phyloP scores from a whole-genome alignment of 2,797 vertebrate species.

The Tiaroga cobitis region DNA sequence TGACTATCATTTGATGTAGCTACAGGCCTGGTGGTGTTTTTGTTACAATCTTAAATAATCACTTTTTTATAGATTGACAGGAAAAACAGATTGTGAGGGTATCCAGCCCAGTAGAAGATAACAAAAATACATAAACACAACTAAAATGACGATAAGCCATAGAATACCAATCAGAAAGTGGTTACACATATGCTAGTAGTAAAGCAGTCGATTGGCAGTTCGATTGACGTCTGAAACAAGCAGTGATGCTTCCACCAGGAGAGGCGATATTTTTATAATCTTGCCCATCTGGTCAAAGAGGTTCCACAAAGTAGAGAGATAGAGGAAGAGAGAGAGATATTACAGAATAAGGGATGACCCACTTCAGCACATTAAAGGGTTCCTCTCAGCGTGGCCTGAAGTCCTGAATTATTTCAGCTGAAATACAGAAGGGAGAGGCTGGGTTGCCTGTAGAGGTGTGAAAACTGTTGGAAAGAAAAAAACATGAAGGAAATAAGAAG shows the following conservation, averaged over 20 bases:
- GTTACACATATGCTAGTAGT: constrained; percentile 19
- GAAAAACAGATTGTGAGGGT: neutral
- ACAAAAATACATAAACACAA: neutral
- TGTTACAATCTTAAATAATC: constrained; percentile 1
- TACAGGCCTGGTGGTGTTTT: neutral
- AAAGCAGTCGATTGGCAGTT: constrained; percentile 48
- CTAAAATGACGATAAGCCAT: neutral
- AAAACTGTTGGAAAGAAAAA: constrained; percentile 22
- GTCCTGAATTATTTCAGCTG: constrained; percentile 65
- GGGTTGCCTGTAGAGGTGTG: constrained; percentile 40
- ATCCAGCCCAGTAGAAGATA: neutral
- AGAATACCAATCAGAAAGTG: neutral
- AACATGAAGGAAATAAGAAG: constrained; percentile 21
- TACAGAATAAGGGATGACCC: constrained; percentile 70
- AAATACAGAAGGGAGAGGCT: constrained; percentile 56
- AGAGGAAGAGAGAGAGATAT: constrained; percentile 1
- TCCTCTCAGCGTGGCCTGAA: constrained; percentile 64
- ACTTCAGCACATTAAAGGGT: constrained; percentile 75
- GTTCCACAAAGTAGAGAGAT: constrained; percentile 61
- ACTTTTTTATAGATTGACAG: constrained; percentile 11
- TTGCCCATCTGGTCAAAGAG: constrained; percentile 76
- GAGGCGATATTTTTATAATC: constrained; percentile 78
- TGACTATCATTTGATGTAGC: constrained; percentile 12
- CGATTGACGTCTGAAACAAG: constrained; percentile 65
- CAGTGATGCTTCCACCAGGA: constrained; percentile 75